Percentiles rank a stretch among this genome's conserved stretches.
Evolutionary conservation across 2,797 vertebrate species (phyloP).

Genomic region (Huso huso): DNA sequence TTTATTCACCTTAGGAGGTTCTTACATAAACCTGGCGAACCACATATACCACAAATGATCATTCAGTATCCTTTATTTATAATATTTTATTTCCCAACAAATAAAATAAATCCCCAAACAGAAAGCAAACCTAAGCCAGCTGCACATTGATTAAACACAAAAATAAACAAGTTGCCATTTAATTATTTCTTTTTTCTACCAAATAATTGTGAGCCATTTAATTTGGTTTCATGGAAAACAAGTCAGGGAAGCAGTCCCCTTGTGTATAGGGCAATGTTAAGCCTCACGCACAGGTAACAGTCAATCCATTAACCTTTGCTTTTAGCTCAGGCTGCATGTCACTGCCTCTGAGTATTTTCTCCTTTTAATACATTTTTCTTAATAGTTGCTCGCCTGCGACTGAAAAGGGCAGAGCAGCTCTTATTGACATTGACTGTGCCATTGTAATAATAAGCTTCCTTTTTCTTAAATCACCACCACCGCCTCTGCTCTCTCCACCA

Average conservation of each 20-base stretch:
- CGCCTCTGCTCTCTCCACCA: constrained; percentile 29
- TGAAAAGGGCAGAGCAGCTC: constrained; percentile 81
- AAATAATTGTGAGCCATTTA: constrained; percentile 61
- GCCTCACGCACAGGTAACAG: constrained; percentile 84
- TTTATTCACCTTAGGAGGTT: no score
- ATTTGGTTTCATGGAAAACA: constrained; percentile 60
- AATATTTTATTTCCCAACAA: constrained; percentile 3
- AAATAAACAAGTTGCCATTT: constrained; percentile 45
- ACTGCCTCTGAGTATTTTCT: constrained; percentile 58
- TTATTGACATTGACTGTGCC: constrained; percentile 79
- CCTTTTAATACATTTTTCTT: constrained; percentile 79
- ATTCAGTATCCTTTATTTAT: no score
- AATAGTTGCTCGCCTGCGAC: constrained; percentile 77
- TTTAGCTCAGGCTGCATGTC: constrained; percentile 74
- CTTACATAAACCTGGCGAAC: no score
- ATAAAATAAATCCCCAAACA: constrained; percentile 8
- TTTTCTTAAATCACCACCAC: constrained; percentile 41
- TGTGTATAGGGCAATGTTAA: constrained; percentile 70
- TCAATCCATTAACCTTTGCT: constrained; percentile 99
- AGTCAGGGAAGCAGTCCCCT: constrained; percentile 58
- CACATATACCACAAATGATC: no score
- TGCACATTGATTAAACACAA: constrained; percentile 37
- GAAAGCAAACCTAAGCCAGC: constrained; percentile 31
- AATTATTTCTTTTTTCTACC: constrained; percentile 40
- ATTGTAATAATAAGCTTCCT: constrained; percentile 79